phyloP scores from a whole-genome alignment of 1,140 invertebrate genomes.

The Drosophila kurseongensis region DNA sequence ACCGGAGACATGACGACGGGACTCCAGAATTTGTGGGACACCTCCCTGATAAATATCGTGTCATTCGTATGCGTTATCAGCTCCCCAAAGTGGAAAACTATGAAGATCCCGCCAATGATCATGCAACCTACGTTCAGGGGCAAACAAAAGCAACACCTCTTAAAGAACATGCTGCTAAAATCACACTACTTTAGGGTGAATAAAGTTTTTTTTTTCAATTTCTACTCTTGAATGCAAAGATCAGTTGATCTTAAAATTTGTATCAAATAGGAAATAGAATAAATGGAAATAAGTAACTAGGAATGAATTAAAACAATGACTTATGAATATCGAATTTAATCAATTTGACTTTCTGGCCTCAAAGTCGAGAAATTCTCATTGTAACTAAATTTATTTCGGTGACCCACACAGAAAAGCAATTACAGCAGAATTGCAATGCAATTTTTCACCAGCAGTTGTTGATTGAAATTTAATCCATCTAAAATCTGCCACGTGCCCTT shows the following conservation, averaged over 20 bases:
- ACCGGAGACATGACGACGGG: constrained; percentile 18
- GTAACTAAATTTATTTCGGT: neutral
- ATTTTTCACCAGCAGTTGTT: constrained; percentile 10
- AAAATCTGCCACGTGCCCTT: constrained; percentile 63
- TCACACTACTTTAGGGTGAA: neutral
- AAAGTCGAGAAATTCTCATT: constrained; percentile 1
- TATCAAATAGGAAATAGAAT: neutral
- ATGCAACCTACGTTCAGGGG: constrained; percentile 37
- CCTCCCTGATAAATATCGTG: constrained; percentile 41
- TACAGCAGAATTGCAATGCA: constrained; percentile 24
- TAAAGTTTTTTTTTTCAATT: neutral
- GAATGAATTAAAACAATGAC: neutral
- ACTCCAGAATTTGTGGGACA: constrained; percentile 18
- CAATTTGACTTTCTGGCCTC: neutral
- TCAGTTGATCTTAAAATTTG: constrained; percentile 8
- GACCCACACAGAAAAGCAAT: constrained; percentile 27
- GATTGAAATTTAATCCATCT: constrained; percentile 49
- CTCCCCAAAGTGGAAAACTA: constrained; percentile 46
- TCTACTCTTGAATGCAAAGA: constrained; percentile 7
- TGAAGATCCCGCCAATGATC: constrained; percentile 25
- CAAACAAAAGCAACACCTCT: constrained; percentile 36
- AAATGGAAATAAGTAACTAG: neutral
- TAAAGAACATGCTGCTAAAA: constrained; percentile 21
- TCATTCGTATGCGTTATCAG: constrained; percentile 30
- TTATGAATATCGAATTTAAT: neutral